Evolutionary conservation across 2,888 invertebrate species (phyloP).

Genomic region (Drosophila sordidapex): DNA sequence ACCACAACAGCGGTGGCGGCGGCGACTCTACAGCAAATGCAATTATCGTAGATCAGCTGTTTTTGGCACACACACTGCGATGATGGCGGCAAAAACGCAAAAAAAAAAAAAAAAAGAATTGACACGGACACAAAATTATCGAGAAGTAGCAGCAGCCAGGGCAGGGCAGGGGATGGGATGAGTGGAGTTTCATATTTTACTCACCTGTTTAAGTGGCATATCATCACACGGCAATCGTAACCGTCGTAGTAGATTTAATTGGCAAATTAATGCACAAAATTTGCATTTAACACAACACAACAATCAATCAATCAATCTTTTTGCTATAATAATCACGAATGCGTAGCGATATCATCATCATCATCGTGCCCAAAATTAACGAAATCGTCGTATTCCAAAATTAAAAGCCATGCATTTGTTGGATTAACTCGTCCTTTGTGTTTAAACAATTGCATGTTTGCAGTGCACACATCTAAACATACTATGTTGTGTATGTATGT

Average conservation of each 20-base stretch:
- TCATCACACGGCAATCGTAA: slow-evolving; percentile 84
- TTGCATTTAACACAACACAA: slow-evolving; percentile 70
- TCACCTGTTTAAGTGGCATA: slow-evolving; percentile 84
- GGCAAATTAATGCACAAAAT: slow-evolving; percentile 67
- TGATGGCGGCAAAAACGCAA: slow-evolving; percentile 38
- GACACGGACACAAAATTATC: slow-evolving; percentile 10
- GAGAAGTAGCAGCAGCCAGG: slow-evolving; percentile 1
- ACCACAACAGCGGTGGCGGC: neutral
- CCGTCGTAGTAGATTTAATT: slow-evolving; percentile 82
- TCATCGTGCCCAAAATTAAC: slow-evolving; percentile 37
- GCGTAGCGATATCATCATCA: slow-evolving; percentile 46
- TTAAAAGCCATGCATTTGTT: slow-evolving; percentile 32
- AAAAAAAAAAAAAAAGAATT: slow-evolving; percentile 17
- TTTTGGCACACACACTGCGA: slow-evolving; percentile 30
- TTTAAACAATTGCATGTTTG: slow-evolving; percentile 67
- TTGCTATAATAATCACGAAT: slow-evolving; percentile 46
- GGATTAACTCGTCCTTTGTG: slow-evolving; percentile 57
- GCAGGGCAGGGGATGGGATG: neutral
- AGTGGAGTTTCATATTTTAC: slow-evolving; percentile 28
- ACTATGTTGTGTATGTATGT: slow-evolving; percentile 18
- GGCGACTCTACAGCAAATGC: slow-evolving; percentile 42
- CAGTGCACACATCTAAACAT: slow-evolving; percentile 35
- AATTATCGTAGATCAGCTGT: slow-evolving; percentile 73
- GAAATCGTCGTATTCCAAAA: slow-evolving; percentile 40
- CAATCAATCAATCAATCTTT: slow-evolving; percentile 28